Percentiles rank a stretch among this genome's conserved stretches.
Evolutionary conservation across 2,888 invertebrate genomes (phyloP).

Genomic region (Phortica magna): DNA sequence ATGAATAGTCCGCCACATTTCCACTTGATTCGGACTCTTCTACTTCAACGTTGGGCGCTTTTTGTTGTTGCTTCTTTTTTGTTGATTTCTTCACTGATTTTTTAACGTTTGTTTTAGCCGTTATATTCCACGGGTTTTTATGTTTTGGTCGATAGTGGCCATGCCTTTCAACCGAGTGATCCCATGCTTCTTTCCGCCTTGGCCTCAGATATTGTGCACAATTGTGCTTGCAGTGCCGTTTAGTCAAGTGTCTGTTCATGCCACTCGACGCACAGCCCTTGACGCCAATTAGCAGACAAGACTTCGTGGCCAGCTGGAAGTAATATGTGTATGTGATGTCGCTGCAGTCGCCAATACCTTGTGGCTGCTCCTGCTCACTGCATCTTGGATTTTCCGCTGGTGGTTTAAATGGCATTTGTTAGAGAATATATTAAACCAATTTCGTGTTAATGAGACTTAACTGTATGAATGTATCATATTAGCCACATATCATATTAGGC

Average conservation of each 20-base stretch:
- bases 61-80: too few relatives aligned
- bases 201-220: conserved; percentile 13
- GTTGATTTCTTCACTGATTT: too few relatives aligned
- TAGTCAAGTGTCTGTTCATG: conserved; percentile 23
- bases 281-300: neutral
- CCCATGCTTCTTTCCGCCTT: conserved; percentile 1
- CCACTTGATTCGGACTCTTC: too few relatives aligned
- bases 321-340: conserved; percentile 14
- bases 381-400: neutral
- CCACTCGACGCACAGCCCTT: conserved; percentile 1
- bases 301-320: neutral
- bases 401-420: neutral
- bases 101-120: too few relatives aligned
- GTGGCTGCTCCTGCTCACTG: conserved; percentile 2
- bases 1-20: too few relatives aligned
- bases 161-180: neutral
- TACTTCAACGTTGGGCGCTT: too few relatives aligned
- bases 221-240: conserved; percentile 5
- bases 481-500: too few relatives aligned
- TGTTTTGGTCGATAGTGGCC: too few relatives aligned
- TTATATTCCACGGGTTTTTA: too few relatives aligned
- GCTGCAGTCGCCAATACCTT: conserved; percentile 8
- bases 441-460: neutral
- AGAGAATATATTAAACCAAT: neutral
- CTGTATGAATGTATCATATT: neutral